Base-by-base conservation (phyloP, 2,797 vertebrate species). In the Lutjanus campechanus region DNA sequence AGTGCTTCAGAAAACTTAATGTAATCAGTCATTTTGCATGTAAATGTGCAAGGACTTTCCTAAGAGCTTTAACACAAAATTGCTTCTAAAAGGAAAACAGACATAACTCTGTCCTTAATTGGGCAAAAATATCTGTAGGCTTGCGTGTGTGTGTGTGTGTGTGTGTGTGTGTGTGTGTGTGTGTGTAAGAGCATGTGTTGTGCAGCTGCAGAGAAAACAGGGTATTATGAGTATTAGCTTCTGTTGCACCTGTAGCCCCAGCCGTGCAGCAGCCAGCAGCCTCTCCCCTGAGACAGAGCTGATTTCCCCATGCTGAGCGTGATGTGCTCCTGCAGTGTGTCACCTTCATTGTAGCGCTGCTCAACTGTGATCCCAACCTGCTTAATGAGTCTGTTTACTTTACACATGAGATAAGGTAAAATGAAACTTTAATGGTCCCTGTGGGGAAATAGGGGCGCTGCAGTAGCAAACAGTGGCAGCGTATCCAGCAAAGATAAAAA, bases 301-400 rank as follows among this genome's bases (percentile, higher is more conserved):
- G 84, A 94, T 93, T 93, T 93, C 90, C 93, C 91, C 86, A 69
- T 11, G 82, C 89, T 83, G 58, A 5, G 63, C 47, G 46, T 15
- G 11, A 59, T 61, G 79, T 60, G 56, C 79, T 49, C 25, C 86
- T 69, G 87, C 22, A 1, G 78, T 65, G 56, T 69, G 77, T 67
- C 82, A 85, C 81, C 76, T 69, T 83, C 82, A 71, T 41, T 78
- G 83, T 50, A 65, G 61, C 47, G 0, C 77, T 78, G 78, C 88
- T 91, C 81, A 77, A 76, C 91, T 90, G 89, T 92, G 93, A 95
- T 93, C 84, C 83, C 79, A 80, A 74, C 81, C 76, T 58, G 65
- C 83, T 82, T 93, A 95, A 95, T 95, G 81, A 95, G 82, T 67
- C 73, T 92, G 92, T 94, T 95, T 93, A 90, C 83, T 73, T 84